phyloP scores from a whole-genome alignment of 2,888 invertebrate species.

The Tethea ocularis region DNA sequence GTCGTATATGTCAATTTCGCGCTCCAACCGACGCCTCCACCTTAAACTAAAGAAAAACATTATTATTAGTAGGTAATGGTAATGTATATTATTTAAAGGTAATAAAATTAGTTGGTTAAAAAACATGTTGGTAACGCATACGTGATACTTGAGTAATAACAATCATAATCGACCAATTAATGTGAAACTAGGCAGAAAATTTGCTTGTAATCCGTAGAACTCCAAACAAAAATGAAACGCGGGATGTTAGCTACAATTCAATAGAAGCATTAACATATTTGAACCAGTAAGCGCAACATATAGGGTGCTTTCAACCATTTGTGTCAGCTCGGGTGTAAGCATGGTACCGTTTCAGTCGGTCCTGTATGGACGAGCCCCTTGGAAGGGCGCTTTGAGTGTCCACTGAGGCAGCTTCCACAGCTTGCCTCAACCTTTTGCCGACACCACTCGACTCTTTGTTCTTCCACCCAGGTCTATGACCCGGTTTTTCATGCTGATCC shows the following conservation, averaged over 20 bases:
- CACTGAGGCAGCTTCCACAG: conserved; percentile 66
- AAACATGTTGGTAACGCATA: background rate
- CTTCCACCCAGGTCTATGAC: conserved; percentile 58
- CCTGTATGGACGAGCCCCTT: conserved; percentile 58
- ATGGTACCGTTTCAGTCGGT: conserved; percentile 74
- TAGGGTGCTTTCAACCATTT: conserved; percentile 15
- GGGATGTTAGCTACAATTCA: background rate
- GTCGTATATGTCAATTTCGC: no score
- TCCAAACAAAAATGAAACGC: background rate
- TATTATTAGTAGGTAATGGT: no score
- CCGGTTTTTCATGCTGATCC: conserved; percentile 55
- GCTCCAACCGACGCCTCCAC: no score
- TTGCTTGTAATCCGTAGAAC: background rate
- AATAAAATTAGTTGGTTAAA: background rate
- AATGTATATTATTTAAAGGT: background rate
- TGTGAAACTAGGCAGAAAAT: no score
- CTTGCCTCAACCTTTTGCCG: conserved; percentile 65
- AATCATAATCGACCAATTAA: background rate
- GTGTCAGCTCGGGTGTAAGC: conserved; percentile 18
- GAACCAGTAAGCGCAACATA: conserved; percentile 30
- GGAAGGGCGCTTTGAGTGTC: conserved; percentile 49
- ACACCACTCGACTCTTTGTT: conserved; percentile 62
- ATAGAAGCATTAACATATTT: conserved; percentile 40
- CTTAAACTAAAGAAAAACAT: no score
- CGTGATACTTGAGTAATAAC: background rate